Percentiles rank a stretch among this genome's conserved stretches.
Conservation (phyloP, 2,113 vertebrate species). For the Gallinago jamesoni region DNA sequence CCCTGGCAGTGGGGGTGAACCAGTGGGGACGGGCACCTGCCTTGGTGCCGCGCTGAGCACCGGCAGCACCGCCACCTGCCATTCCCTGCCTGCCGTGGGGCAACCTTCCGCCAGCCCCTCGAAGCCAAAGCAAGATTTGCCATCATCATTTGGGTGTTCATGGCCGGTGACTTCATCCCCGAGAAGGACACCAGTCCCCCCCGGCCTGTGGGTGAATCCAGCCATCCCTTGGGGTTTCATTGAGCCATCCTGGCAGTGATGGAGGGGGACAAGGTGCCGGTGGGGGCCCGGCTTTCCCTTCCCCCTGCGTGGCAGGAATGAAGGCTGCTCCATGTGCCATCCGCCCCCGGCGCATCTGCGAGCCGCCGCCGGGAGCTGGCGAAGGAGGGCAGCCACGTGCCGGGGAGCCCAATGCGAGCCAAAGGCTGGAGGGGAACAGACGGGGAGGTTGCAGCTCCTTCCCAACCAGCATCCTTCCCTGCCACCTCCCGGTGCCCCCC, state of each 20-base stretch:
- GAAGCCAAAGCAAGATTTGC: neutral
- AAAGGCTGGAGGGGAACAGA: neutral
- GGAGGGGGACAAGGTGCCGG: neutral
- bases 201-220: rapidly evolving
- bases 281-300: neutral
- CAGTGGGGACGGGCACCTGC: neutral
- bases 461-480: neutral
- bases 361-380: neutral
- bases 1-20: neutral
- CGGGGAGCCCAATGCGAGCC: neutral
- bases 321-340: neutral
- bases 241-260: rapidly evolving
- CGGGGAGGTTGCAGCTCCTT: neutral
- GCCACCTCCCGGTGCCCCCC: rapidly evolving
- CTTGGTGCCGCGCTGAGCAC: neutral
- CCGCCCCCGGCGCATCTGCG: slow-evolving; percentile 38
- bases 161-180: rapidly evolving
- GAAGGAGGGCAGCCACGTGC: neutral
- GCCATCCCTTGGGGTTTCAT: rapidly evolving
- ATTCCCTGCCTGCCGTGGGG: rapidly evolving
- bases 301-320: neutral
- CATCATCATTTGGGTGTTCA: rapidly evolving
- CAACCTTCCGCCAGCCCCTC: rapidly evolving
- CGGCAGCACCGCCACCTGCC: rapidly evolving
- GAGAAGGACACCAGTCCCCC: rapidly evolving